Conservation (phyloP, 2,888 invertebrate species). For the Orthosia gothica region DNA sequence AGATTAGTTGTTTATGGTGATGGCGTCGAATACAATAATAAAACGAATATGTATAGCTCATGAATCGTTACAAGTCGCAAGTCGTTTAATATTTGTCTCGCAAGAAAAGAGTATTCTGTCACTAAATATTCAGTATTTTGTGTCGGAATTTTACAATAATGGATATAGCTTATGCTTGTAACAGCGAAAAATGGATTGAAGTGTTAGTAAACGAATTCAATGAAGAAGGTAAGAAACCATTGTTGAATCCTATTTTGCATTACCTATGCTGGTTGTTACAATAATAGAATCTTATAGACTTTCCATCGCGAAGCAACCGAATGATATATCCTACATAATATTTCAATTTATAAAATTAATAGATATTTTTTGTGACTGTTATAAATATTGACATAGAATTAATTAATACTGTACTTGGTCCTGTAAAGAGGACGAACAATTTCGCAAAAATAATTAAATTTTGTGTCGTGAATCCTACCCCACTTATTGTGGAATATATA, state of each 20-base stretch:
- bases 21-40: constrained; percentile 3
- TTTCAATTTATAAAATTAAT: no score
- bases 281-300: neutral
- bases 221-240: constrained; percentile 56
- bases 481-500: no score
- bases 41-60: neutral
- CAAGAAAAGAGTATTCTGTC: neutral
- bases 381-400: no score
- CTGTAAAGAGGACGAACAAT: no score
- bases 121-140: neutral
- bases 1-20: constrained; percentile 7
- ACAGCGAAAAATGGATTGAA: constrained; percentile 64
- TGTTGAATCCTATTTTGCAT: neutral
- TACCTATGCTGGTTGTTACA: neutral
- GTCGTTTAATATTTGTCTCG: no score
- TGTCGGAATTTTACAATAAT: neutral
- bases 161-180: neutral
- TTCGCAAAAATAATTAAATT: no score
- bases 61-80: no score
- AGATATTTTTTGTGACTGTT: no score
- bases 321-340: neutral
- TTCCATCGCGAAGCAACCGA: neutral
- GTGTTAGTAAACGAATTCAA: constrained; percentile 66
- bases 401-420: no score
- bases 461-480: no score